Base-by-base conservation (phyloP, 2,797 vertebrate species). In the Notolepis coatsorum region DNA sequence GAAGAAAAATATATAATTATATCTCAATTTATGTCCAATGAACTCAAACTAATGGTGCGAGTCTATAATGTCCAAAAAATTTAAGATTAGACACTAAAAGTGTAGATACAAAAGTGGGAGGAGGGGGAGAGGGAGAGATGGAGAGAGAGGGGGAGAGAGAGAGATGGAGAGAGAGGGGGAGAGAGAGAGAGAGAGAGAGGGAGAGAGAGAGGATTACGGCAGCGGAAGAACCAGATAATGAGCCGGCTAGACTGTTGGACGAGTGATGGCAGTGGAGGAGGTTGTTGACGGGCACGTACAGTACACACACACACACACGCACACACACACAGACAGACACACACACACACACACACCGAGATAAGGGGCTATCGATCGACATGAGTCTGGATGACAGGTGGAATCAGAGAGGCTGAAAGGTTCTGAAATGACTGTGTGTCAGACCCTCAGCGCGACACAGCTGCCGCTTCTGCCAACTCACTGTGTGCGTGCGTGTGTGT, bases 91-190 rank as follows among this genome's bases (percentile, higher is more conserved):
- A n/a, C 81, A 65, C 67, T 12, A 45, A 68, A 38, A 48, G 60
- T 77, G 80, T 63, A 74, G 73, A 72, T 75, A n/a, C 5, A 45
- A 79, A 65, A 47, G n/a, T 55, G 41, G 35, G 24, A 56, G 12
- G 47, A 17, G 28, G 47, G 38, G 39, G 4, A 0, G 53, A 41
- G 38, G 33, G 7, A 5, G 21, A 4, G 15, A 7, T 21, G 24
- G 39, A 20, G 8, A 7, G 15, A 21, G 21, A 30, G 21, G 15
- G 10, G 15, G 30, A 7, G 15, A 4, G 4, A 33, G 54, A 8
- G 24, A 7, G 18, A 46, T 46, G 43, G 23, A 49, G 37, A 30
- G 35, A 46, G 12, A 2, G 5, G 41, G 3, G 6, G 15, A 3
- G 27, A 30, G 39, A 5, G 15, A 13, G 17, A 18, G 13, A 18